These are phyloP conservation scores for Globia sparganii DNA, from an alignment of 2,888 invertebrate species.

Conservation along the genomic window DNA sequence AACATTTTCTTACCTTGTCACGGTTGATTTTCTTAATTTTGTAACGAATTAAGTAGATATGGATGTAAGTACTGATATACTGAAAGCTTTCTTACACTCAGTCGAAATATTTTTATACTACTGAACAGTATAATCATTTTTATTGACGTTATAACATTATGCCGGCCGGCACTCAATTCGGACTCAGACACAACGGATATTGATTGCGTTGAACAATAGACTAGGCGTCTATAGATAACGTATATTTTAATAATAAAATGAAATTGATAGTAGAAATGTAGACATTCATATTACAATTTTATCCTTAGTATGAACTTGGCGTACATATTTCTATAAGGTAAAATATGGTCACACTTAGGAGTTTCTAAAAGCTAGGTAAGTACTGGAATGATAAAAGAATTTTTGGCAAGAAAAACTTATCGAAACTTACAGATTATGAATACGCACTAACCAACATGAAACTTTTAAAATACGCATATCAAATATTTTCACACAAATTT, in stretches of 20 bases:
- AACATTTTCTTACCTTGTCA: neutral
- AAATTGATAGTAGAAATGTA: neutral
- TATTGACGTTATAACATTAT: neutral
- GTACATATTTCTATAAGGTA: neutral
- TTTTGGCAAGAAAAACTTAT: neutral
- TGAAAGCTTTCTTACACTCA: neutral
- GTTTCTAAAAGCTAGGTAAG: neutral
- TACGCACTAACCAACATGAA: neutral
- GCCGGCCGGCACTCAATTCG: conserved; percentile 45
- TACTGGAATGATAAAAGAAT: neutral
- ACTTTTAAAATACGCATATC: conserved; percentile 22
- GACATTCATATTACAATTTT: no score
- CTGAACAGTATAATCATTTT: conserved; percentile 13
- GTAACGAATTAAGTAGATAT: no score
- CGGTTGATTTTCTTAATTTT: neutral
- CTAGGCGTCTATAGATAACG: conserved; percentile 40
- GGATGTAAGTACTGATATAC: neutral
- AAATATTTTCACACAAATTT: conserved; percentile 45
- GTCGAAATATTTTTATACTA: neutral
- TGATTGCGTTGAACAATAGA: conserved; percentile 37
- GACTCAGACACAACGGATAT: conserved; percentile 19
- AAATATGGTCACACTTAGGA: neutral
- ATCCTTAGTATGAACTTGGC: neutral
- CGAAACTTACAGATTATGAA: neutral
- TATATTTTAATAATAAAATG: neutral